These are phyloP conservation scores for Stigmatopora argus DNA, from an alignment of 2,113 vertebrate species.

Conservation along the genomic window DNA sequence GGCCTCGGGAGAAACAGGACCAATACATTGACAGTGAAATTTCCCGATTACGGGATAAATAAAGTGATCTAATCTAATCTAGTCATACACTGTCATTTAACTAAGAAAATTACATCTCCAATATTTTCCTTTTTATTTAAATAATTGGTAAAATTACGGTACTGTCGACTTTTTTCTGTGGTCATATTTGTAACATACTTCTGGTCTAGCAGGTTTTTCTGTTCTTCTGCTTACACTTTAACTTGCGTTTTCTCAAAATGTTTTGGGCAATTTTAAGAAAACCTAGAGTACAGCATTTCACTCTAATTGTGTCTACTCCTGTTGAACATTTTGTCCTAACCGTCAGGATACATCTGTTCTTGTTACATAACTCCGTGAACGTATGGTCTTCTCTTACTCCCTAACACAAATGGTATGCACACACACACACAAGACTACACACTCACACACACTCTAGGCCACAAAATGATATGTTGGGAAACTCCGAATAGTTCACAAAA, in stretches of 20 bases:
- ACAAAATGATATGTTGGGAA: constrained; percentile 30
- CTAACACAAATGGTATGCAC: background rate
- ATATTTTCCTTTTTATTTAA: background rate
- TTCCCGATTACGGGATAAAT: too few species aligned
- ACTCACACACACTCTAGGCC: constrained; percentile 1
- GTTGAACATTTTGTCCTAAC: constrained; percentile 27
- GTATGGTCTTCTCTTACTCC: background rate
- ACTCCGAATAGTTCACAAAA: constrained; percentile 44
- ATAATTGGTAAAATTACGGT: background rate
- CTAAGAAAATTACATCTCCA: too few species aligned
- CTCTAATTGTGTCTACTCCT: background rate
- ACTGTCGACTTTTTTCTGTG: too few species aligned
- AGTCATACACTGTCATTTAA: constrained; percentile 1
- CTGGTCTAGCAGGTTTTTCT: background rate
- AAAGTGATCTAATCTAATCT: constrained; percentile 8
- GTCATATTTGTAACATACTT: background rate
- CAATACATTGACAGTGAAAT: background rate
- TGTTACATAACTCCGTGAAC: constrained; percentile 40
- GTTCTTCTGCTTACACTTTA: background rate
- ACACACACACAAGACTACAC: background rate
- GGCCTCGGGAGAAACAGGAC: too few species aligned
- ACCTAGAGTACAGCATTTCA: background rate
- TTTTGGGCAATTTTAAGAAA: background rate
- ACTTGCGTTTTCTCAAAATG: too few species aligned
- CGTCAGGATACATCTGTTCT: constrained; percentile 20